Conservation (phyloP, 2,113 vertebrate species). For the Hemicordylus capensis region DNA sequence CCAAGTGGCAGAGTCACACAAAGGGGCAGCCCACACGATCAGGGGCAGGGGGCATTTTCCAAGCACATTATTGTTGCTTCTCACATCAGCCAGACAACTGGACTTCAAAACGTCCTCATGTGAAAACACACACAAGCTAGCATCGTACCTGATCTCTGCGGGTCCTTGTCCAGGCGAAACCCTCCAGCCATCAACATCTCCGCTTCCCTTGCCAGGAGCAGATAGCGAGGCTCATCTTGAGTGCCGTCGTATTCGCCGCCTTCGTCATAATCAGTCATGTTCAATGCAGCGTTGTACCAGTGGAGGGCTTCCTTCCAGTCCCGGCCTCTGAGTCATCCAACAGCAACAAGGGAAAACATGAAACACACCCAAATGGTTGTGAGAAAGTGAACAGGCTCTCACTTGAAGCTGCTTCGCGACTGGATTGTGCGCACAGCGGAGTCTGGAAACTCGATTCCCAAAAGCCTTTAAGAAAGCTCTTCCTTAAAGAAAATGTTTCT, state of each 20-base stretch:
- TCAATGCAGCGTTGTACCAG: constrained; percentile 88
- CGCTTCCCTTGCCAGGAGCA: constrained; percentile 89
- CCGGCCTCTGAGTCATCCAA: constrained; percentile 71
- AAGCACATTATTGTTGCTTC: not conserved
- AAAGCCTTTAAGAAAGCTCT: not conserved
- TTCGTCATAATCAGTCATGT: constrained; percentile 91
- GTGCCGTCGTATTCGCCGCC: constrained; percentile 94
- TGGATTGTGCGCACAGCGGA: not conserved
- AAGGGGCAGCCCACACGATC: too few species aligned
- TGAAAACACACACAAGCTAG: fast-evolving
- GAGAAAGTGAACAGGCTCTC: not conserved
- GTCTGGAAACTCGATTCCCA: not conserved
- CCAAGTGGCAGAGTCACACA: too few species aligned
- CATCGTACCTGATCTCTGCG: constrained; percentile 85
- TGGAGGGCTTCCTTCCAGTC: constrained; percentile 87
- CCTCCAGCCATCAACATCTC: constrained; percentile 89
- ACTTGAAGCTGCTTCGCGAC: not conserved
- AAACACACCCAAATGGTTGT: not conserved
- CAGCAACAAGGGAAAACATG: not conserved
- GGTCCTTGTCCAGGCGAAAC: constrained; percentile 79
- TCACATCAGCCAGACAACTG: not conserved
- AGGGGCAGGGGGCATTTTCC: too few species aligned
- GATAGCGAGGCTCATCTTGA: constrained; percentile 88
- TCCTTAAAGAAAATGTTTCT: too few species aligned
- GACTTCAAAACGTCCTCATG: not conserved